A percentile compares a stretch with the other conserved stretches of the same genome.
phyloP scores from a whole-genome alignment of 2,888 invertebrate species.

The Ptilodon capucinus region DNA sequence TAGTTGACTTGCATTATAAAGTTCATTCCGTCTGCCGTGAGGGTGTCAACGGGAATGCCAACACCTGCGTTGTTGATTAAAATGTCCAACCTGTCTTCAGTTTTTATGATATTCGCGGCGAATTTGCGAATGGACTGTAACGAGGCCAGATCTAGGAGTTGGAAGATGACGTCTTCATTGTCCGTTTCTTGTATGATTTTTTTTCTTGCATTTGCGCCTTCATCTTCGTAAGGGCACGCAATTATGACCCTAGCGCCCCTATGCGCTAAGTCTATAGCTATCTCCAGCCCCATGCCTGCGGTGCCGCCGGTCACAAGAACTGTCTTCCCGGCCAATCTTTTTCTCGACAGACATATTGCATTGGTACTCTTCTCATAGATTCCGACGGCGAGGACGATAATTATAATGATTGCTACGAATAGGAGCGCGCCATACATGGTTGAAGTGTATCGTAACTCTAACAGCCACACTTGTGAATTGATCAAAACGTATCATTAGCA shows the following conservation, averaged over 20 bases:
- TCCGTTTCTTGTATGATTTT: conserved; percentile 83
- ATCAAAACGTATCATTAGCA: too few species aligned
- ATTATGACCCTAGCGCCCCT: conserved; percentile 55
- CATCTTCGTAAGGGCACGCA: conserved; percentile 52
- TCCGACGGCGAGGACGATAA: neutral
- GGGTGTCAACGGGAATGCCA: conserved; percentile 54
- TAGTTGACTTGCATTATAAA: conserved; percentile 95
- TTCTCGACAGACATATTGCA: conserved; percentile 14
- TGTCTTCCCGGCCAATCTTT: conserved; percentile 18
- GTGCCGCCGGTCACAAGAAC: conserved; percentile 55
- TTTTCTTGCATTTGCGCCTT: conserved; percentile 62
- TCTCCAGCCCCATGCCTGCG: conserved; percentile 50
- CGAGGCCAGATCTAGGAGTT: conserved; percentile 87
- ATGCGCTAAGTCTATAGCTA: conserved; percentile 48
- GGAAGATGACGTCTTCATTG: conserved; percentile 84
- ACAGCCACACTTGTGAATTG: too few species aligned
- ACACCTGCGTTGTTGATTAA: conserved; percentile 94
- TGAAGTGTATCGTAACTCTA: neutral
- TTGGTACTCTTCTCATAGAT: conserved; percentile 29
- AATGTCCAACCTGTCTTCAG: conserved; percentile 87
- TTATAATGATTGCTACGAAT: neutral
- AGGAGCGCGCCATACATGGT: conserved; percentile 1
- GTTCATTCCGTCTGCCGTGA: conserved; percentile 90
- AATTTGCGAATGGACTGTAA: conserved; percentile 88
- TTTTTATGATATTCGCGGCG: conserved; percentile 86